Percentiles rank a stretch among this genome's conserved stretches.
These are phyloP conservation scores for Scaptomyza tumidula DNA, from an alignment of 2,888 invertebrate species.

Conservation along the genomic window DNA sequence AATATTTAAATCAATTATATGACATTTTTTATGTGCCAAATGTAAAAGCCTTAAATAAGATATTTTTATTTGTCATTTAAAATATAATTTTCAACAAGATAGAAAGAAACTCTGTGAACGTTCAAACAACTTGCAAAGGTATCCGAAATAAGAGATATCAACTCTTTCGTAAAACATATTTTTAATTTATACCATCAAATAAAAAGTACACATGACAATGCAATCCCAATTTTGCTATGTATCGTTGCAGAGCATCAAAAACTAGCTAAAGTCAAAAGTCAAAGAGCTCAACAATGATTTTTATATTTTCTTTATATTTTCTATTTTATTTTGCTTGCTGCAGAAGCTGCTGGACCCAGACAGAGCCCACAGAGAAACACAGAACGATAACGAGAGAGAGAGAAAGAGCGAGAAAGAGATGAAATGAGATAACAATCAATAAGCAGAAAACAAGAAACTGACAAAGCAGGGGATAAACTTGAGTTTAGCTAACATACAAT, in stretches of 20 bases:
- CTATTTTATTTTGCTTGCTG: constrained; percentile 5
- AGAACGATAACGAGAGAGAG: not conserved
- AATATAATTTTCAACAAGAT: too few relatives aligned
- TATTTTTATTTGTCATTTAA: too few relatives aligned
- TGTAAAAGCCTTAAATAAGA: too few relatives aligned
- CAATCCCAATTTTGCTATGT: constrained; percentile 18
- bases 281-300: constrained; percentile 45
- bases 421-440: constrained; percentile 59
- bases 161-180: not conserved
- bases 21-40: too few relatives aligned
- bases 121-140: not conserved
- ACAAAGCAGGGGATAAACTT: constrained; percentile 51
- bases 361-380: not conserved
- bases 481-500: constrained; percentile 48
- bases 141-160: not conserved
- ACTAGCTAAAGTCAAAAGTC: constrained; percentile 38
- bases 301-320: constrained; percentile 19
- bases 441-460: constrained; percentile 52
- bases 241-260: constrained; percentile 18
- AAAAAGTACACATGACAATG: not conserved
- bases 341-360: constrained; percentile 4
- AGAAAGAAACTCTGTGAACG: too few relatives aligned
- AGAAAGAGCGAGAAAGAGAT: not conserved
- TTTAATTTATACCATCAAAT: not conserved
- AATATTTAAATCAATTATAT: too few relatives aligned